Evolutionary conservation across 2,888 invertebrate species (phyloP), one percentile per base, ranked within the genome.

Genomic region (Xanthorhoe designata): DNA sequence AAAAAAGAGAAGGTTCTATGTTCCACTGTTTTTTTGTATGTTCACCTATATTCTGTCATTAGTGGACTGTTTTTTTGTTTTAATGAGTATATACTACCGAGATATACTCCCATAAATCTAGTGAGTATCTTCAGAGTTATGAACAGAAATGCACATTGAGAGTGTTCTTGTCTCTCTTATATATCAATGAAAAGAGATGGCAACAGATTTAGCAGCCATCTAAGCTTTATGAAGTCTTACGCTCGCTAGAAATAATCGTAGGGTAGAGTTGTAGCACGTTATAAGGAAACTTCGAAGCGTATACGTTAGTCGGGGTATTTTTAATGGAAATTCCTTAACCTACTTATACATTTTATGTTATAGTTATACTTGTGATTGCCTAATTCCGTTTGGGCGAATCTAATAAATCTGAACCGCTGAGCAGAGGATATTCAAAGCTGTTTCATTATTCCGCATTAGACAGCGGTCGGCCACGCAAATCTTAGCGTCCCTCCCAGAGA

Each of bases 361-460:
- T 67, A 67, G 61, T 64, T 72, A 61, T 67, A 60, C 81, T 78
- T 76, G 79, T 77, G 80, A 83, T 80, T 83, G 83, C 79, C 81
- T 88, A 87, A 89, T 90, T 88, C 83, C 84, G 83, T 88, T 89
- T 85, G 85, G 82, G 79, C 83, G 79, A 89, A 90, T 90, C 84
- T 89, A 90, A 91, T 90, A 90, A 90, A 91, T 90, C 85, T 84
- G 79, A 77, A 84, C 86, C 86, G 85, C 83, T 84, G 87, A 87
- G 85, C 84, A 78, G 75, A 80, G 86, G 84, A 85, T 85, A 86
- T 89, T 88, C 88, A 90, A 88, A 89, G 88, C 89, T 85, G 90
- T 91, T 91, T 91, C 90, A 92, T 92, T 91, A 92, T 87, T 88
- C 85, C 85, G 90, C 88, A 91, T 92, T 91, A 92, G 89, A 82